phyloP scores from a whole-genome alignment of 2,113 vertebrate genomes.

The Collichthys lucidus region DNA sequence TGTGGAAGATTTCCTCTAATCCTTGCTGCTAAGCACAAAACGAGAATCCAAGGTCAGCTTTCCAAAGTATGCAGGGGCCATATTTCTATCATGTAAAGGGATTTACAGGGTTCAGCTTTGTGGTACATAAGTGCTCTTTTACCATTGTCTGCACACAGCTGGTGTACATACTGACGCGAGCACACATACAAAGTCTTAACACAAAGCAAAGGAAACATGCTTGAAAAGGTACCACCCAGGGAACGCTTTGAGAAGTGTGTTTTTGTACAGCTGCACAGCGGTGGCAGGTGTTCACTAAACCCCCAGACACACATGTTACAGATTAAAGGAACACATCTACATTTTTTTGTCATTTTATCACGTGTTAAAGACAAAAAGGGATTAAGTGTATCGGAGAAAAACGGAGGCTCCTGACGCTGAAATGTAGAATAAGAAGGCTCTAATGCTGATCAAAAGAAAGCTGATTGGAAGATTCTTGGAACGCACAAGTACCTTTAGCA shows the following conservation, averaged over 20 bases:
- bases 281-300: background rate
- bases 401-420: background rate
- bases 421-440: no score
- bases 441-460: background rate
- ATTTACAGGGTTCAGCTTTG: constrained; percentile 52
- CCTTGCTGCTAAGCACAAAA: constrained; percentile 75
- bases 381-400: background rate
- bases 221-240: background rate
- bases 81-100: constrained; percentile 60
- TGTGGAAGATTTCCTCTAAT: constrained; percentile 83
- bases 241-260: background rate
- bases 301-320: background rate
- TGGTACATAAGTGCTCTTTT: constrained; percentile 21
- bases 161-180: background rate
- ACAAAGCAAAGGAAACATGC: background rate
- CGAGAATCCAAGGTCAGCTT: constrained; percentile 82
- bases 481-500: background rate
- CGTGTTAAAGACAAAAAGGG: background rate
- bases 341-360: background rate
- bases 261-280: background rate
- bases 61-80: constrained; percentile 55
- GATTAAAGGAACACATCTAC: background rate
- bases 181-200: background rate
- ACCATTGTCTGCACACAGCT: constrained; percentile 10
- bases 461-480: background rate